Percentiles rank a stretch among this genome's conserved stretches.
These are phyloP conservation scores for Brachyhypopomus occidentalis DNA, from an alignment of 2,113 vertebrate genomes.

Conservation along the genomic window DNA sequence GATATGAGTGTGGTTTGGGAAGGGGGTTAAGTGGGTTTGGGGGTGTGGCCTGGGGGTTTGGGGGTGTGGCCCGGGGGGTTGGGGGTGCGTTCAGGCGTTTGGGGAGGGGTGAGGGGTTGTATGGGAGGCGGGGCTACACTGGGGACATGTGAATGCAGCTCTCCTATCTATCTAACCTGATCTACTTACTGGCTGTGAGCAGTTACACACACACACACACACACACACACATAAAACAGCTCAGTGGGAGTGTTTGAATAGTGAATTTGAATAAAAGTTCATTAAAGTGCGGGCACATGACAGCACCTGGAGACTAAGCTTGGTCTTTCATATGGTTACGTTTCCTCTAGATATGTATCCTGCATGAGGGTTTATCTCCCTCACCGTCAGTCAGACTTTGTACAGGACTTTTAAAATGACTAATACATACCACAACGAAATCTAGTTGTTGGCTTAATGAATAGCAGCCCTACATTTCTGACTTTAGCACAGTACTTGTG, in stretches of 20 bases:
- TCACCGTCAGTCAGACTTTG: too few relatives aligned
- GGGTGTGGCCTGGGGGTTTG: conserved; percentile 14
- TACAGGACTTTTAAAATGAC: too few relatives aligned
- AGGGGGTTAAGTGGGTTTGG: not conserved
- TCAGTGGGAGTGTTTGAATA: not conserved
- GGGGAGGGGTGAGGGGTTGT: conserved; percentile 17
- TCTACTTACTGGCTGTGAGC: not conserved
- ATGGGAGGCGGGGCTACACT: conserved; percentile 1
- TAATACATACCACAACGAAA: too few relatives aligned
- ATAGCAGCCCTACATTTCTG: too few relatives aligned
- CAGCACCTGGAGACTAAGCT: not conserved
- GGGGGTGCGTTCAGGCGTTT: not conserved
- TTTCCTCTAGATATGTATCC: not conserved
- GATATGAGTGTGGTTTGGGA: too few relatives aligned
- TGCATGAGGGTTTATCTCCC: not conserved
- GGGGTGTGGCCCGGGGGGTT: conserved; percentile 6
- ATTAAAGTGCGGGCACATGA: too few relatives aligned
- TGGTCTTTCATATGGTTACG: not conserved
- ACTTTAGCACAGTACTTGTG: too few relatives aligned
- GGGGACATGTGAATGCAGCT: conserved; percentile 49
- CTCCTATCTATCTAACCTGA: conserved; percentile 22
- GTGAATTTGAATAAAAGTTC: not conserved
- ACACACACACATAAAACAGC: too few relatives aligned
- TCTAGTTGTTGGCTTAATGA: too few relatives aligned
- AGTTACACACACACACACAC: too few relatives aligned